Base-by-base conservation (phyloP, 2,888 invertebrate genomes). In the Apamea crenata region DNA sequence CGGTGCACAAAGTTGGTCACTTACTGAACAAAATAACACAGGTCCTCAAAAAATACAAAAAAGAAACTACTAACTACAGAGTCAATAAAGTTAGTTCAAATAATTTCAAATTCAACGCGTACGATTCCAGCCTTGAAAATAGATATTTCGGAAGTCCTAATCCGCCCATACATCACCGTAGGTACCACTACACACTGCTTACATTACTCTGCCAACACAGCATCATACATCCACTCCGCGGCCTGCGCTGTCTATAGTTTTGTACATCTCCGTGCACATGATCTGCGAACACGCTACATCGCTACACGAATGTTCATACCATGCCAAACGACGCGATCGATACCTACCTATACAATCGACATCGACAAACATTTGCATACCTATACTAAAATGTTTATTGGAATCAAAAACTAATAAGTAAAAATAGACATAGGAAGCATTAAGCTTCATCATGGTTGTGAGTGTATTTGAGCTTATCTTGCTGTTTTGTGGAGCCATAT, bases 381-480 rank as follows among this genome's bases (percentile, higher is more conserved):
- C n/a, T n/a, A 44, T 56, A 61, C 36, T 47, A 25, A 65, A 36
- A 47, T 36, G 14, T 81, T 74, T 53, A 71, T 44, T 72, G 14
- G 65, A 56, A 65, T 81, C 74, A 81, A 72, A 72, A 63, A 76
- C 47, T n/a, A 29, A 65, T 47, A 44, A 32, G n/a, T 72, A 65
- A 5, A 18, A 36, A 63, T 50, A 40, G 10, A 40, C n/a, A 6
- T 77, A 78, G 12, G 32, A 29, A 77, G 29, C 29, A 66, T 47
- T 73, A 44, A 36, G 53, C 56, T 59, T 56, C 18, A n/a, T 74
- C n/a, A 25, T 68, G 53, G 18, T 53, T 68, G 63, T 16, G 61
- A 77, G 63, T 68, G 68, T 44, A 82, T 67, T 67, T 66, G 75
- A 75, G 75, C n/a, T 82, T 75, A 16, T 73, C 21, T 59, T 63